Evolutionary conservation across 2,888 invertebrate species (phyloP).

Genomic region (Drosophila subquinaria): DNA sequence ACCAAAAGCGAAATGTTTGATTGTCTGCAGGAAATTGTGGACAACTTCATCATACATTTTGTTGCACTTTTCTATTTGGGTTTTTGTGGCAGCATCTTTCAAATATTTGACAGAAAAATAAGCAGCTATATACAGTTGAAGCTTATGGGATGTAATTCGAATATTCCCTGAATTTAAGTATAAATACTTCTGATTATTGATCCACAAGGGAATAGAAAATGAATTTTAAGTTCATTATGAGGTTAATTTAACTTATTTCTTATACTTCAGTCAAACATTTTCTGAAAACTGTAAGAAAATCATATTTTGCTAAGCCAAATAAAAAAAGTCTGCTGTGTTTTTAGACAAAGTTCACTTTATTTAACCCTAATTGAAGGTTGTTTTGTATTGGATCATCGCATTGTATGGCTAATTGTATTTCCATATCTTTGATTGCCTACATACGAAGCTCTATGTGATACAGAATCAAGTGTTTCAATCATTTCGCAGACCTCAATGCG

Average conservation of each 20-base stretch:
- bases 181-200: too few species aligned
- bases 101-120: not conserved
- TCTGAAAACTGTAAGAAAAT: not conserved
- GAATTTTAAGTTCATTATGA: too few species aligned
- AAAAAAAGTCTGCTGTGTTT: not conserved
- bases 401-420: conserved; percentile 48
- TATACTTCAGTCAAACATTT: too few species aligned
- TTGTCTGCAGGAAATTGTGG: conserved; percentile 20
- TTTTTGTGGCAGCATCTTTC: conserved; percentile 2
- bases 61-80: conserved; percentile 1
- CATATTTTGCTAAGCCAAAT: not conserved
- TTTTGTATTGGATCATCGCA: conserved; percentile 17
- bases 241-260: too few species aligned
- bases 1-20: conserved; percentile 31
- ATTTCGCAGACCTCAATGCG: conserved; percentile 55
- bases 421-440: conserved; percentile 55
- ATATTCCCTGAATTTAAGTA: not conserved
- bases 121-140: not conserved
- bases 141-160: not conserved
- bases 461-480: conserved; percentile 46
- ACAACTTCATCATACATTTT: conserved; percentile 48
- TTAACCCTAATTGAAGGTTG: conserved; percentile 22
- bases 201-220: too few species aligned
- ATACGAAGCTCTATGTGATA: not conserved
- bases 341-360: not conserved